Percentiles rank a stretch among this genome's conserved stretches.
Conservation (phyloP, 2,797 vertebrate species). For the Catostomus latipinnis region DNA sequence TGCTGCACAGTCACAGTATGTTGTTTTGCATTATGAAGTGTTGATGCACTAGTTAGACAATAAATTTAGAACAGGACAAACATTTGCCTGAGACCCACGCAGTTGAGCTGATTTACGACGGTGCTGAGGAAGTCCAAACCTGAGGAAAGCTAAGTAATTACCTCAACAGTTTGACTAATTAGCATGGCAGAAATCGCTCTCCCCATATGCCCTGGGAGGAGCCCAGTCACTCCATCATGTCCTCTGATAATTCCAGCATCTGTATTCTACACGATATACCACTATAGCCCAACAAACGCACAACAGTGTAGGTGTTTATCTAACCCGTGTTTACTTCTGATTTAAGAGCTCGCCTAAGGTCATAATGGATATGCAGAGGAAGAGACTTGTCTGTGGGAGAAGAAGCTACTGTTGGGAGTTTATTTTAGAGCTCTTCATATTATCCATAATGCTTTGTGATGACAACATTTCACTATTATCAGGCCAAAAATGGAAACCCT, state of each 20-base stretch:
- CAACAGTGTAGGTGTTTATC: conserved; percentile 55
- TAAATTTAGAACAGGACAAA: conserved; percentile 19
- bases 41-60: conserved; percentile 3
- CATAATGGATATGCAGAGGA: conserved; percentile 50
- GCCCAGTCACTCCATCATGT: conserved; percentile 52
- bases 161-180: conserved; percentile 46
- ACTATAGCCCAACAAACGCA: conserved; percentile 34
- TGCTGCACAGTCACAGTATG: conserved; percentile 6
- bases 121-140: conserved; percentile 23
- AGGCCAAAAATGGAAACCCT: conserved; percentile 3
- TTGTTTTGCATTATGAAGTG: not conserved
- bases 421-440: conserved; percentile 28
- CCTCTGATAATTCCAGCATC: conserved; percentile 54
- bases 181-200: conserved; percentile 35
- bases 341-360: conserved; percentile 53
- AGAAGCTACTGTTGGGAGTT: conserved; percentile 2
- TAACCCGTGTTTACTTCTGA: conserved; percentile 49
- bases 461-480: not conserved
- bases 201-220: conserved; percentile 19
- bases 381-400: conserved; percentile 31
- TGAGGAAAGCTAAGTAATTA: conserved; percentile 49
- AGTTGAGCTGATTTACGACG: conserved; percentile 33
- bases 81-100: conserved; percentile 32
- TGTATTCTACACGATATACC: conserved; percentile 44
- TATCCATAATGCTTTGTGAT: conserved; percentile 31